A percentile compares a stretch with the other conserved stretches of the same genome.
Evolutionary conservation across 2,113 vertebrate genomes (phyloP).

Genomic region (Oenanthe melanoleuca): DNA sequence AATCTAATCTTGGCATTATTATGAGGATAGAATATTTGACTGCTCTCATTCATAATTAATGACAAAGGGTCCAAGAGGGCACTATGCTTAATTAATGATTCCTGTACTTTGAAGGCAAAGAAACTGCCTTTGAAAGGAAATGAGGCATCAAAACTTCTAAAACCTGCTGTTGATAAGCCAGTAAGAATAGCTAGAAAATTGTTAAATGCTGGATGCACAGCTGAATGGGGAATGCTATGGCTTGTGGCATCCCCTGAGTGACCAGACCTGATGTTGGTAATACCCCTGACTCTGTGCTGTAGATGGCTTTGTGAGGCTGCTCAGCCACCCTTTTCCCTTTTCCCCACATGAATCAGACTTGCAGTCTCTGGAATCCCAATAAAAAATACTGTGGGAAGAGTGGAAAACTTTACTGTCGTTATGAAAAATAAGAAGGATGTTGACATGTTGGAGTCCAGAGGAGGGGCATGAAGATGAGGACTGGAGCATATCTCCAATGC

Average conservation of each 20-base stretch:
- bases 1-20: conserved; percentile 63
- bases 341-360: not conserved
- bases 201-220: not conserved
- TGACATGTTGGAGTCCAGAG: not conserved
- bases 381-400: not conserved
- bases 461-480: not conserved
- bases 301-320: not conserved
- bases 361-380: not conserved
- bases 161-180: not conserved
- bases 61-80: conserved; percentile 41
- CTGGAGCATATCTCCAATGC: not conserved
- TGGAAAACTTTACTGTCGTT: not conserved
- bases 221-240: not conserved
- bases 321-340: not conserved
- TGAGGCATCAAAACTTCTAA: not conserved
- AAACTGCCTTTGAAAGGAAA: conserved; percentile 43
- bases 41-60: conserved; percentile 64
- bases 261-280: not conserved
- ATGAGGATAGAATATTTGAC: conserved; percentile 43
- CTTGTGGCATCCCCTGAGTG: not conserved
- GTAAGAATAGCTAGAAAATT: not conserved
- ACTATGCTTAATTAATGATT: conserved; percentile 68
- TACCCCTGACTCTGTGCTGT: too few relatives aligned
- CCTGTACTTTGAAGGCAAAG: conserved; percentile 45
- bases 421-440: not conserved